Conservation (phyloP, 2,888 invertebrate species). For the Lamellibrachia columna region DNA sequence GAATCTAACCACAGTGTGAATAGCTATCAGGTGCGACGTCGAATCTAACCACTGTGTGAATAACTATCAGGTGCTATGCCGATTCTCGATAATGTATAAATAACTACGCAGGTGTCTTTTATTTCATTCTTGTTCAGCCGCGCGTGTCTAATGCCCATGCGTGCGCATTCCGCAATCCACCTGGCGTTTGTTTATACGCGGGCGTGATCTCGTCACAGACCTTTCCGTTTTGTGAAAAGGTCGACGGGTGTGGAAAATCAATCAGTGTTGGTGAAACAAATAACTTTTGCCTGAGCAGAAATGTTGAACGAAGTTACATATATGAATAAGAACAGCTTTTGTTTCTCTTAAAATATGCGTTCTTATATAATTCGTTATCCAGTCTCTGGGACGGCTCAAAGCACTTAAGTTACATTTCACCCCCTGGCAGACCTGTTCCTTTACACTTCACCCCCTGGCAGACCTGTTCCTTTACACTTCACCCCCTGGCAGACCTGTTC, state of each 20-base stretch:
- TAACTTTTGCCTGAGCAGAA: background rate
- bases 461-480: too few species aligned
- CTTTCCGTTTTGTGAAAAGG: background rate
- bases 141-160: conserved; percentile 6
- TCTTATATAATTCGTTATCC: too few species aligned
- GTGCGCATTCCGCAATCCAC: background rate
- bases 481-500: too few species aligned
- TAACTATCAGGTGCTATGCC: background rate
- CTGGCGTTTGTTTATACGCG: background rate
- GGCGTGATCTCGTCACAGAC: background rate
- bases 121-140: background rate
- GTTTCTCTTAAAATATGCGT: background rate
- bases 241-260: background rate
- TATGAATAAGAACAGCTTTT: background rate
- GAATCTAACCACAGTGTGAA: background rate
- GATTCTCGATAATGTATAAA: background rate
- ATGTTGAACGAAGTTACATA: background rate
- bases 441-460: too few species aligned
- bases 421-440: too few species aligned
- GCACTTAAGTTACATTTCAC: too few species aligned
- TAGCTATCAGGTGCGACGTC: background rate
- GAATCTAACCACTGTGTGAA: background rate
- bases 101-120: background rate
- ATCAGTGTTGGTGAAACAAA: background rate
- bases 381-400: too few species aligned